These are phyloP conservation scores for Glossosoma conforme DNA, from an alignment of 1,140 invertebrate species.

Conservation along the genomic window DNA sequence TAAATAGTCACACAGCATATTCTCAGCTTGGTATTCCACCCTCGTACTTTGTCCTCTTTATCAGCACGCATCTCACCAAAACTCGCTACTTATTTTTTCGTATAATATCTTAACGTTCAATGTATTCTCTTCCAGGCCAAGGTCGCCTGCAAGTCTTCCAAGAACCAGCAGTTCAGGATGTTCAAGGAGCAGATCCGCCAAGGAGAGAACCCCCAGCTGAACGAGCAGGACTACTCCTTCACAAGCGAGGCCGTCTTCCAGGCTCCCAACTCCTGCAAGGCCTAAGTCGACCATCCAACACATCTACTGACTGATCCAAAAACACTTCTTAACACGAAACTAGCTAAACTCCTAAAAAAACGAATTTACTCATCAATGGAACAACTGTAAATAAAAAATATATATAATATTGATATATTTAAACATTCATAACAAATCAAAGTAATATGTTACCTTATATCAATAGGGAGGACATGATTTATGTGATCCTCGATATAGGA, in stretches of 20 bases:
- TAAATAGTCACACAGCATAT: neutral
- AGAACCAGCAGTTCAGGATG: conserved; percentile 38
- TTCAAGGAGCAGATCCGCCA: conserved; percentile 50
- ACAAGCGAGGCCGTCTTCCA: conserved; percentile 33
- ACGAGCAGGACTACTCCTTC: conserved; percentile 34
- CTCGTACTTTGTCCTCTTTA: neutral
- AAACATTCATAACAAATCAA: too few species aligned
- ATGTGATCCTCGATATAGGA: too few species aligned
- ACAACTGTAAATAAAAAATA: too few species aligned
- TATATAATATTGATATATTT: too few species aligned
- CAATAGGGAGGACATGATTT: too few species aligned
- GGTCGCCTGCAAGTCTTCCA: conserved; percentile 49
- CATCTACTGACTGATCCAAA: neutral
- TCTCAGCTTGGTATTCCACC: neutral
- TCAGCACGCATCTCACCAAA: too few species aligned
- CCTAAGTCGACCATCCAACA: conserved; percentile 20
- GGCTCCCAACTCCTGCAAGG: conserved; percentile 39
- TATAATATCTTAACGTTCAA: neutral
- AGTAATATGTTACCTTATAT: too few species aligned
- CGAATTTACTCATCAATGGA: too few species aligned
- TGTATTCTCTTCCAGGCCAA: conserved; percentile 43
- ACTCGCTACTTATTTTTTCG: too few species aligned
- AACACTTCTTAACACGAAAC: too few species aligned
- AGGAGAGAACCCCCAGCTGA: conserved; percentile 55
- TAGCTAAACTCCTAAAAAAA: too few species aligned